phyloP scores from a whole-genome alignment of 2,888 invertebrate genomes.

The Polia nebulosa region DNA sequence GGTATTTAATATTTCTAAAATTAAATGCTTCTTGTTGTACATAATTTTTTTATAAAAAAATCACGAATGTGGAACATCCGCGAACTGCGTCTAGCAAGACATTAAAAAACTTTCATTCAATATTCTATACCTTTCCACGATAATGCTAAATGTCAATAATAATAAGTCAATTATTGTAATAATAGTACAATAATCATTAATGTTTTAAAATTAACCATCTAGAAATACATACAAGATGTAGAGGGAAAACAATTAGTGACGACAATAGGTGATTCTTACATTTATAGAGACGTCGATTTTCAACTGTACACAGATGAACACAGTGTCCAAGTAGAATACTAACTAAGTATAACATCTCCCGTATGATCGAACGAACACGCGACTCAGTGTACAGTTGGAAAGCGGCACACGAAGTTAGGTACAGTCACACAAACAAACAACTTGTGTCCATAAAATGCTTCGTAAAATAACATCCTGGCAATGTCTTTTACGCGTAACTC shows the following conservation, averaged over 20 bases:
- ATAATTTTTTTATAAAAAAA: slow-evolving; percentile 76
- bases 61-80: slow-evolving; percentile 71
- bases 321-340: slow-evolving; percentile 57
- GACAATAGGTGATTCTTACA: slow-evolving; percentile 87
- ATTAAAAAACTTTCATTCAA: slow-evolving; percentile 78
- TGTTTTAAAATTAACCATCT: slow-evolving; percentile 85
- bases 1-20: slow-evolving; percentile 89
- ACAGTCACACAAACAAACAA: slow-evolving; percentile 84
- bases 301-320: slow-evolving; percentile 61
- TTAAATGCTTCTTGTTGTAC: slow-evolving; percentile 91
- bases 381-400: slow-evolving; percentile 66
- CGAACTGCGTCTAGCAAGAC: slow-evolving; percentile 71
- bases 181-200: slow-evolving; percentile 87
- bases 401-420: slow-evolving; percentile 76
- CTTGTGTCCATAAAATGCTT: slow-evolving; percentile 82
- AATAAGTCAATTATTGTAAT: slow-evolving; percentile 87
- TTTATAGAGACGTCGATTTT: slow-evolving; percentile 73
- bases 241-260: slow-evolving; percentile 86
- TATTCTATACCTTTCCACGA: slow-evolving; percentile 82
- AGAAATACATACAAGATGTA: slow-evolving; percentile 87
- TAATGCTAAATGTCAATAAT: slow-evolving; percentile 86
- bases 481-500: slow-evolving; percentile 81
- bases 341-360: slow-evolving; percentile 61
- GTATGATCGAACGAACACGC: slow-evolving; percentile 58
- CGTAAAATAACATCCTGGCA: slow-evolving; percentile 82